Evolutionary conservation across 2,113 vertebrate species (phyloP).

Genomic region (Equus quagga): DNA sequence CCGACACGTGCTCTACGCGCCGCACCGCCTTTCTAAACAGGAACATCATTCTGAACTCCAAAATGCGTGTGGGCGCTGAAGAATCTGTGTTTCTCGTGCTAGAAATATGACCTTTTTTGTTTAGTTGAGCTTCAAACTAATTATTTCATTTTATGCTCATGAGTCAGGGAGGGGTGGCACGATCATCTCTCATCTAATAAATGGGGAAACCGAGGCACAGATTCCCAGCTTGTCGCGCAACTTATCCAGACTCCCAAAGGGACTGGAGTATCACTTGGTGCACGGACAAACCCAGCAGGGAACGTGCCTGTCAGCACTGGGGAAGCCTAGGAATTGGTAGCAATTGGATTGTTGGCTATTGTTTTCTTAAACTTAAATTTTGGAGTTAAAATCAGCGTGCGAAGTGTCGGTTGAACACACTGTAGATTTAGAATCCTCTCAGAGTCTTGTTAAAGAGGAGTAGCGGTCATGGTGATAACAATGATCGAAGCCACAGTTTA

Average conservation of each 20-base stretch:
- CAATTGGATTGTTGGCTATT: background rate
- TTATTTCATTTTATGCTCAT: background rate
- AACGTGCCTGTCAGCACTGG: no score
- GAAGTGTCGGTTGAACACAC: background rate
- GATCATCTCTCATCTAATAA: background rate
- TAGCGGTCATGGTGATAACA: background rate
- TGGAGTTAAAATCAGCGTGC: background rate
- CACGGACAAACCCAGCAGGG: fast-evolving
- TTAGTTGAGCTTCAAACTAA: background rate
- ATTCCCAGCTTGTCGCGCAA: background rate
- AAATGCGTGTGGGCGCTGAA: background rate
- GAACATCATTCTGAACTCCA: background rate
- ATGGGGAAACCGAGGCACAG: background rate
- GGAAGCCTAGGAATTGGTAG: no score
- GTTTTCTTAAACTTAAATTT: background rate
- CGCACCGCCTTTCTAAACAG: background rate
- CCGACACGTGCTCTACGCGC: no score
- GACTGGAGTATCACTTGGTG: background rate
- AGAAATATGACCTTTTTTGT: background rate
- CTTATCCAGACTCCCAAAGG: no score
- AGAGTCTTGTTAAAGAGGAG: background rate
- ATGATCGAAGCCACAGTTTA: background rate
- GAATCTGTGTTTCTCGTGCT: background rate
- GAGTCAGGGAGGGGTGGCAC: background rate
- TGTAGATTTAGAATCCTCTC: background rate